Percentiles rank a stretch among this genome's conserved stretches.
Conservation (phyloP, 2,888 invertebrate genomes). For the Metopia argyrocephala region DNA sequence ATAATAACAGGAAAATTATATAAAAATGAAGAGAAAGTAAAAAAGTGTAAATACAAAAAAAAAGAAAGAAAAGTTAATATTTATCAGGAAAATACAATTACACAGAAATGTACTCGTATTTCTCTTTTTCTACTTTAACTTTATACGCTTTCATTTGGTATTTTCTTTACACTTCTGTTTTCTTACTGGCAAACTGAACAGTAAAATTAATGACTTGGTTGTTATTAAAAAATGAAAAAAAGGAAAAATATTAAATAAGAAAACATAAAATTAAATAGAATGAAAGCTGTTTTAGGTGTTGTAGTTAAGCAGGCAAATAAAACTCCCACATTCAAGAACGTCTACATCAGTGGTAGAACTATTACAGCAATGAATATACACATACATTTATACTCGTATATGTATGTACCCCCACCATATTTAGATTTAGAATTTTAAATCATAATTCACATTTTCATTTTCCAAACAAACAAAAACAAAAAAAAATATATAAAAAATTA, state of each 20-base stretch:
- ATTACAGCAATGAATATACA: too few species aligned
- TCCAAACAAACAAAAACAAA: not conserved
- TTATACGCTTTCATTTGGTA: not conserved
- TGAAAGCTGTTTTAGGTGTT: constrained; percentile 34
- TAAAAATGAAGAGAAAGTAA: constrained; percentile 53
- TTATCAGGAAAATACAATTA: constrained; percentile 48
- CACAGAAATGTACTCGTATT: constrained; percentile 21
- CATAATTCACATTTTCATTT: too few species aligned
- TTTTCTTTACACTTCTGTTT: not conserved
- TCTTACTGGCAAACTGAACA: not conserved
- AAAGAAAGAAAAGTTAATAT: constrained; percentile 40
- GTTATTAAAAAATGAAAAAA: constrained; percentile 5
- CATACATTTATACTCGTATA: too few species aligned
- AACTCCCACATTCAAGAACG: too few species aligned
- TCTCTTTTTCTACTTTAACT: constrained; percentile 30
- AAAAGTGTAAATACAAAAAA: constrained; percentile 21
- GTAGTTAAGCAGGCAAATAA: not conserved
- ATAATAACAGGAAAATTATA: constrained; percentile 38
- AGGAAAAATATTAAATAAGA: not conserved
- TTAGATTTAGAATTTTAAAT: not conserved
- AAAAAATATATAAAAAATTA: constrained; percentile 32
- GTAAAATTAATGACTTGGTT: constrained; percentile 50
- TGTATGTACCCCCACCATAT: too few species aligned
- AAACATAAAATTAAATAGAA: not conserved
- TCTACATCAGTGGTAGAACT: not conserved